phyloP scores from a whole-genome alignment of 2,797 vertebrate species.

The Phrynocephalus guinanensis region DNA sequence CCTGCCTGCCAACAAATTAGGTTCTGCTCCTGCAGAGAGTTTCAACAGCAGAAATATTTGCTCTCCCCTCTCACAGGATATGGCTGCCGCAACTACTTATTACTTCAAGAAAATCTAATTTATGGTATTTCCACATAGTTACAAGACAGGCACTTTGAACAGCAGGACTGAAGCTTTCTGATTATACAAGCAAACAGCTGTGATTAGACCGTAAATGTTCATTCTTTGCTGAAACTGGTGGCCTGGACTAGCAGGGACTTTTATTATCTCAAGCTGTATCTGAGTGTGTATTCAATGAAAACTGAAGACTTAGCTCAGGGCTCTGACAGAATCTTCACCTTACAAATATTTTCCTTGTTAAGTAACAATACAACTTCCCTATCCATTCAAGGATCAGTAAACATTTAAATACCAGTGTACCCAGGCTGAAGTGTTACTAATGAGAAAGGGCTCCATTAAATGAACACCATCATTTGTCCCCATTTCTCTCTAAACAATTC shows the following conservation, averaged over 20 bases:
- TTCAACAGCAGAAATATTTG: not conserved
- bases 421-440: conserved; percentile 25
- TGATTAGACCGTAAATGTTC: not conserved
- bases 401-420: not conserved
- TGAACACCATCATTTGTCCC: conserved; percentile 40
- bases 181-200: not conserved
- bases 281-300: not conserved
- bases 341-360: not conserved
- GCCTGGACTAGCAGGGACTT: not conserved
- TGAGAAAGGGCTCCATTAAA: conserved; percentile 8
- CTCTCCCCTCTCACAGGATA: not conserved
- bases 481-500: conserved; percentile 49
- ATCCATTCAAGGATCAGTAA: conserved; percentile 33
- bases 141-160: not conserved
- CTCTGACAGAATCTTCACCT: not conserved
- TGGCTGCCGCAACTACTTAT: too few relatives aligned
- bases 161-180: not conserved
- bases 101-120: not conserved
- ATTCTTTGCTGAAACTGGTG: not conserved
- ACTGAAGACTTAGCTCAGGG: not conserved
- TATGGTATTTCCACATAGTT: not conserved
- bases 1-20: not conserved
- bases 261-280: not conserved
- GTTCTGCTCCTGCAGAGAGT: not conserved
- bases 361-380: not conserved